Base-by-base conservation (phyloP, 2,888 invertebrate species). In the Seira ritae region DNA sequence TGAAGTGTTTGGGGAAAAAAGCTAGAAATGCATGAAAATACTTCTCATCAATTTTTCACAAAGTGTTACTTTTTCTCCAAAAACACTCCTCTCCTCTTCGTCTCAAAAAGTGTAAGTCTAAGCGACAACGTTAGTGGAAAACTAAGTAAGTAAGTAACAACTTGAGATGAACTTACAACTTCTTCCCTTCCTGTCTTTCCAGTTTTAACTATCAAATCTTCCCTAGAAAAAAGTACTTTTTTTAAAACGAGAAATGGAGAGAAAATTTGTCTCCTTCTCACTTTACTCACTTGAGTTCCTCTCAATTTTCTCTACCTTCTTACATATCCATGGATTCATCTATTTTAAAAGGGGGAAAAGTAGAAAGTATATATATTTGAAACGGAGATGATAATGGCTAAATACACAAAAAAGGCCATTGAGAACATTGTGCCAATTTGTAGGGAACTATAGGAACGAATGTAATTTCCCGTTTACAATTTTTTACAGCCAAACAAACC, bases 1-100 rank as follows among this genome's bases (percentile, higher is more conserved):
- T 74, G 37, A 60, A 71, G 69, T 69, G 66, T 42, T 66, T 69
- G 82, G 68, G 60, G 75, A 77, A 82, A 65, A 74, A 66, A 66
- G 46, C 50, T 68, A 50, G 71, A 74, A 74, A 77, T 82, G 82
- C 82, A 82, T 77, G 73, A 82, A 82, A 85, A 69, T 60, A 81
- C 75, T 71, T 80, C n/a, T 82, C 85, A 85, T 82, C 85, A 85
- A 82, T 68, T 84, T 84, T 84, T 84, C 84, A 77, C 69, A 76
- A 80, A 71, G 70, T 42, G 42, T 42, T 6, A 42, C 6, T 42
- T 42, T 42, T 8, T 12, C 42, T 15, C 15, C 20, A 62, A 60
- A 23, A 42, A 42, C 12, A 42, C n/a, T 42, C 42, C 42, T 42
- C 42, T 12, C 42, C n/a, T n/a, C n/a, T n/a, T n/a, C n/a, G n/a